Evolutionary conservation across 2,888 invertebrate genomes (phyloP).

Genomic region (Ommatoiulus sabulosus): DNA sequence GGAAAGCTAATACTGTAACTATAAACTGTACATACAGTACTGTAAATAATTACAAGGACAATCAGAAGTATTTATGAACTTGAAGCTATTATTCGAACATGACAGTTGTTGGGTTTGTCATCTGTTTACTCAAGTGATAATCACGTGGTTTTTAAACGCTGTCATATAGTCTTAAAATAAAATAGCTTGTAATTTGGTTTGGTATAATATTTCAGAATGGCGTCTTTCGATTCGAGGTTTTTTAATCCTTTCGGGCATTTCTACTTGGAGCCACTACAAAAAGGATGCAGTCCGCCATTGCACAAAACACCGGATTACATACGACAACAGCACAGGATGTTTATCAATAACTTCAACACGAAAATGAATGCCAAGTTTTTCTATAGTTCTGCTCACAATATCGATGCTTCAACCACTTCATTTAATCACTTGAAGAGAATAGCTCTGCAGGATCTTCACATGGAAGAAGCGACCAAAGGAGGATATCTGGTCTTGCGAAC

Average conservation of each 20-base stretch:
- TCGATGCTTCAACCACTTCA: slow-evolving; percentile 10
- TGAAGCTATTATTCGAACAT: too few species aligned
- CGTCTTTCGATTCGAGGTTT: background rate
- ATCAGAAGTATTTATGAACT: too few species aligned
- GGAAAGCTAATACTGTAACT: too few species aligned
- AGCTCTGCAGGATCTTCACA: background rate
- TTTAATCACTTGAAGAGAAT: slow-evolving; percentile 14
- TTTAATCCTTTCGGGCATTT: background rate
- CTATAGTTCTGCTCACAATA: background rate
- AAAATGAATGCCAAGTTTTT: background rate
- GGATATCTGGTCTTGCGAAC: slow-evolving; percentile 27
- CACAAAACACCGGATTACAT: background rate
- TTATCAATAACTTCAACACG: background rate
- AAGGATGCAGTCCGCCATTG: background rate
- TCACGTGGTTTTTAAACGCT: too few species aligned
- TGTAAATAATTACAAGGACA: too few species aligned
- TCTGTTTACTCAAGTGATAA: too few species aligned
- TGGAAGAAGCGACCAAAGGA: slow-evolving; percentile 15
- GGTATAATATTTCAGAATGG: background rate
- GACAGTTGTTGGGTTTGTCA: too few species aligned
- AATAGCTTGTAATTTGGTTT: background rate
- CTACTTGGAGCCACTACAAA: background rate
- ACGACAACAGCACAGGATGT: slow-evolving; percentile 3
- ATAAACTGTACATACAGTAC: too few species aligned
- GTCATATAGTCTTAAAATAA: too few species aligned